phyloP scores from a whole-genome alignment of 2,888 invertebrate species.

The Phaedon cochleariae region DNA sequence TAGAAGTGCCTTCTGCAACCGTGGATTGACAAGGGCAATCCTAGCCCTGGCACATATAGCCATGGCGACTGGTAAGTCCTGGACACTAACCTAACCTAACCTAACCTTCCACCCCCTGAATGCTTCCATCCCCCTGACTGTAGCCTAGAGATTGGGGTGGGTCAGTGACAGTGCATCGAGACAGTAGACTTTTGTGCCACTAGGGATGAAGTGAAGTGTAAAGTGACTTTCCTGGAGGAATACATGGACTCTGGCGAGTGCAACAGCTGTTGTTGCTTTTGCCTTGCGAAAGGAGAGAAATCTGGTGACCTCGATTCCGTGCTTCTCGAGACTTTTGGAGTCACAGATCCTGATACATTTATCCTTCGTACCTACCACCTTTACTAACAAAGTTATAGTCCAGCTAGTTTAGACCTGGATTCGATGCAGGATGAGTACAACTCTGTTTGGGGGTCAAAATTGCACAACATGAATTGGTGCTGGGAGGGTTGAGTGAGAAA shows the following conservation, averaged over 20 bases:
- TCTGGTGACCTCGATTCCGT: constrained; percentile 43
- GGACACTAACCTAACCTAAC: constrained; percentile 27
- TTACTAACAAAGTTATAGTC: too few relatives aligned
- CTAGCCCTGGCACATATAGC: constrained; percentile 53
- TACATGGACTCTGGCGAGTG: not conserved
- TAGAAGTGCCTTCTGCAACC: constrained; percentile 49
- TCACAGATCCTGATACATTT: not conserved
- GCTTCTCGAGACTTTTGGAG: constrained; percentile 26
- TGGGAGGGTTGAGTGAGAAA: too few relatives aligned
- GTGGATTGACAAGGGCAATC: constrained; percentile 53
- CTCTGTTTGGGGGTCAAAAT: too few relatives aligned
- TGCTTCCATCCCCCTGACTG: too few relatives aligned
- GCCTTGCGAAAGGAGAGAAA: constrained; percentile 43
- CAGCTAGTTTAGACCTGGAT: too few relatives aligned
- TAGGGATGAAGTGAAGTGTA: too few relatives aligned
- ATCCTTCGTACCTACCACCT: not conserved
- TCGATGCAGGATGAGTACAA: too few relatives aligned
- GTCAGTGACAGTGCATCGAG: not conserved
- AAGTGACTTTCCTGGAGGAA: too few relatives aligned
- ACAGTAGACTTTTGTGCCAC: too few relatives aligned
- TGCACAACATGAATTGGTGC: too few relatives aligned
- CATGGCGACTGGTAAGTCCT: constrained; percentile 55
- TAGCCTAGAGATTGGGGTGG: not conserved
- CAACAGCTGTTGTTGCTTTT: constrained; percentile 13
- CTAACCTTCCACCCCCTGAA: constrained; percentile 19